Percentiles rank a stretch among this genome's conserved stretches.
These are phyloP conservation scores for Masnerella sp. DNA, from an alignment of 2,888 invertebrate genomes.

Conservation along the genomic window DNA sequence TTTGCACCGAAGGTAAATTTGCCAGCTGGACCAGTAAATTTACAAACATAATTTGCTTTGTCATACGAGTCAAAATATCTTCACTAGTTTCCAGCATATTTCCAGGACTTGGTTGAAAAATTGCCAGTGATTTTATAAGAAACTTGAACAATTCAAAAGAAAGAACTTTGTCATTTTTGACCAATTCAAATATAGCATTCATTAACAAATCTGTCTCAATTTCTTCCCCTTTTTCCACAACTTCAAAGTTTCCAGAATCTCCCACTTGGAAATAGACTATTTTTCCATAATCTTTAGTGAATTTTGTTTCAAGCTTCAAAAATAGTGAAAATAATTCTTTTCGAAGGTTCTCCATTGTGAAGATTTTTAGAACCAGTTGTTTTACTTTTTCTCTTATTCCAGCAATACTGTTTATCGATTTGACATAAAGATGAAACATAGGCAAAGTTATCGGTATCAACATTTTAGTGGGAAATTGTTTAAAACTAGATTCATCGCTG, in stretches of 20 bases:
- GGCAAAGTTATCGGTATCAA: conserved; percentile 68
- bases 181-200: conserved; percentile 73
- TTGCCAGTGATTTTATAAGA: conserved; percentile 73
- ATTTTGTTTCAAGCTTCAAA: conserved; percentile 59
- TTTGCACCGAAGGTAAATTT: conserved; percentile 71
- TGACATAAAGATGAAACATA: conserved; percentile 70
- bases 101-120: conserved; percentile 32
- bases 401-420: conserved; percentile 66
- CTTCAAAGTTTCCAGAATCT: conserved; percentile 68
- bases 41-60: conserved; percentile 69
- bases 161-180: conserved; percentile 67
- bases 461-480: conserved; percentile 69
- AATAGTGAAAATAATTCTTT: conserved; percentile 66
- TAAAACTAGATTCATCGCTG: conserved; percentile 70
- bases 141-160: conserved; percentile 75
- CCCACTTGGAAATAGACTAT: conserved; percentile 68
- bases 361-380: conserved; percentile 65
- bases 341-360: conserved; percentile 60
- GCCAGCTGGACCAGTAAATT: conserved; percentile 74
- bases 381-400: conserved; percentile 64
- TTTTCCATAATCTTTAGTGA: conserved; percentile 64
- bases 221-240: conserved; percentile 63
- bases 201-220: conserved; percentile 69
- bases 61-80: conserved; percentile 66
- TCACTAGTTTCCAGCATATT: conserved; percentile 62